Conservation (phyloP, 2,888 invertebrate species). For the Erynnis tages region DNA sequence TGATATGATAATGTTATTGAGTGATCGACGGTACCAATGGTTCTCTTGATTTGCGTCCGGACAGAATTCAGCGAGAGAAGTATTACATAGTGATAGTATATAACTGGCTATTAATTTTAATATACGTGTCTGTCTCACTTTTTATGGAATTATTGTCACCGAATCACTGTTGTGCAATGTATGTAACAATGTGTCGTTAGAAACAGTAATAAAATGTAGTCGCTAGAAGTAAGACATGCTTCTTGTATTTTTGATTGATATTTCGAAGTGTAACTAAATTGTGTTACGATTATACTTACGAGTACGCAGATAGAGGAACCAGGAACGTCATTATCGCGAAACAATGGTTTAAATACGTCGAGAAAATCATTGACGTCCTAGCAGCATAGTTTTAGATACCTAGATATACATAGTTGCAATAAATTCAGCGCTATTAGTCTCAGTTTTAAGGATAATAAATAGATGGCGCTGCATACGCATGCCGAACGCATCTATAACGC, state of each 20-base stretch:
- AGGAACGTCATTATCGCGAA: too few species aligned
- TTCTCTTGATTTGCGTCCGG: constrained; percentile 7
- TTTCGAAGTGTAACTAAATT: background rate
- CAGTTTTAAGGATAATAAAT: too few species aligned
- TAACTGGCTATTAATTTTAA: background rate
- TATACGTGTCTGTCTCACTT: constrained; percentile 1
- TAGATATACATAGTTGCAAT: too few species aligned
- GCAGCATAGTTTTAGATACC: too few species aligned
- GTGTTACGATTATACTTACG: background rate
- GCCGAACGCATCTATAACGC: too few species aligned
- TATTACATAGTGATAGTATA: background rate
- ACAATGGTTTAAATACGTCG: too few species aligned
- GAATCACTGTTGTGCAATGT: background rate
- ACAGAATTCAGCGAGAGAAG: background rate
- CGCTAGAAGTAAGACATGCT: constrained; percentile 13
- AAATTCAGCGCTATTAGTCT: too few species aligned
- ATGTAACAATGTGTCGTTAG: constrained; percentile 11
- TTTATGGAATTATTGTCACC: background rate
- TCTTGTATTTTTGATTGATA: constrained; percentile 11
- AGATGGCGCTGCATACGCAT: too few species aligned
- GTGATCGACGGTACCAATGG: background rate
- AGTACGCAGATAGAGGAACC: too few species aligned
- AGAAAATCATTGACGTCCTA: too few species aligned
- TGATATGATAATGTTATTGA: constrained; percentile 5
- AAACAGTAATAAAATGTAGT: constrained; percentile 7